phyloP scores from a whole-genome alignment of 2,113 vertebrate genomes.

The Tachuris rubrigastra region DNA sequence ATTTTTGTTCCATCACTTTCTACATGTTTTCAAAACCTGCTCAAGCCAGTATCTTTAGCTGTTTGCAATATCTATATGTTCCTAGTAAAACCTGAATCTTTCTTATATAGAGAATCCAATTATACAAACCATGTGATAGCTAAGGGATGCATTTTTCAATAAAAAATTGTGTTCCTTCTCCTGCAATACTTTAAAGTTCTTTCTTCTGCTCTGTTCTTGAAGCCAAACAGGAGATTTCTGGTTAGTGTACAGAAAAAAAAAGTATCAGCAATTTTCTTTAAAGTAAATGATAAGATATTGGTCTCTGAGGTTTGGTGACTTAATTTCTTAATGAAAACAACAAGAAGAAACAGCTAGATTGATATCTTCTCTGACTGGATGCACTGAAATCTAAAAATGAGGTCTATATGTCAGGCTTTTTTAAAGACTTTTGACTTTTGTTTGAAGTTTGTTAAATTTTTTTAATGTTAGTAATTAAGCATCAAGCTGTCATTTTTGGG shows the following conservation, averaged over 20 bases:
- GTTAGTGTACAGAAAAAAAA: not conserved
- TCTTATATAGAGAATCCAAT: not conserved
- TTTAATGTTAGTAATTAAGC: not conserved
- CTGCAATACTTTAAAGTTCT: not conserved
- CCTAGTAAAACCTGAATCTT: not conserved
- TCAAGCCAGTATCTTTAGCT: not conserved
- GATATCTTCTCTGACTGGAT: not conserved
- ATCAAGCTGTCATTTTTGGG: not conserved
- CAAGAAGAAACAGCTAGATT: not conserved
- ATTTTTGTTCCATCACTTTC: not conserved
- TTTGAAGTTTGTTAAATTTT: not conserved
- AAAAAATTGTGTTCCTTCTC: not conserved
- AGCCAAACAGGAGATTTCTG: not conserved
- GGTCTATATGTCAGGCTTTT: not conserved
- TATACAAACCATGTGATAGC: accelerated
- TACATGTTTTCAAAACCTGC: not conserved
- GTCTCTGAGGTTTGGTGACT: not conserved
- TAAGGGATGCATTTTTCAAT: not conserved
- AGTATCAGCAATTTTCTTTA: not conserved
- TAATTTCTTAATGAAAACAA: not conserved
- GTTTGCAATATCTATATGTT: not conserved
- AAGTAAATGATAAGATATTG: not conserved
- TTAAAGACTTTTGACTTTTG: not conserved
- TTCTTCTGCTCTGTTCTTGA: not conserved
- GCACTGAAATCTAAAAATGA: not conserved